Evolutionary conservation across 2,113 vertebrate species (phyloP), one percentile per base, ranked within the genome.

Genomic region (Entelurus aequoreus): DNA sequence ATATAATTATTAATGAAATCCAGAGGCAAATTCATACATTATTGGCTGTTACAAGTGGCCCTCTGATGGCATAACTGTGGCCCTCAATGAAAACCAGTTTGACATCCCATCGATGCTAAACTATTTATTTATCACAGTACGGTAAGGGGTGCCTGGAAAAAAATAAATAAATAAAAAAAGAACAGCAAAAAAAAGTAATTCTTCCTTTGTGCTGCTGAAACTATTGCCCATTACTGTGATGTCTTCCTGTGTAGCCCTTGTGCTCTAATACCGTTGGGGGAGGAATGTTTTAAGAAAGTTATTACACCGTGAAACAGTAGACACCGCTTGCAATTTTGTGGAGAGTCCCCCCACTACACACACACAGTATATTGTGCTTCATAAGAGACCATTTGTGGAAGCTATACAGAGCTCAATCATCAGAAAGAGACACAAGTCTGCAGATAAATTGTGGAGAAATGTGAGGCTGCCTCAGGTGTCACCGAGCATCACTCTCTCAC

Each of bases 351-450:
- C 91, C 92, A 92, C 81, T 8, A 44, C 42, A 44, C 42, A 44
- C 90, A 91, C 92, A 92, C 82, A 90, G 91, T 93, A 92, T 91
- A 93, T 89, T 91, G 90, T 92, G 93, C 94, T 95, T 94, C 15
- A 44, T 95, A 93, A 93, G 92, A 92, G 92, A 91, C 92, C 90
- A 92, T 88, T 94, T 91, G 91, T 92, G 93, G 93, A 93, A 92
- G 92, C 93, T 93, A 93, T 91, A 90, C 91, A 89, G 92, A 93
- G 90, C 93, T 94, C 93, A 92, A 94, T 94, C 92, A 94, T 91
- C 89, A 93, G 86, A 91, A 92, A 92, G 89, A 93, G 92, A 93
- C 87, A 92, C 89, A 91, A 86, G 90, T 89, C 64, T 84, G 87
- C 78, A 89, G 84, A 95, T 95, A 93, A 94, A 94, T 94, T 93